phyloP scores from a whole-genome alignment of 2,888 invertebrate genomes.

The Agonopterix heracliana region DNA sequence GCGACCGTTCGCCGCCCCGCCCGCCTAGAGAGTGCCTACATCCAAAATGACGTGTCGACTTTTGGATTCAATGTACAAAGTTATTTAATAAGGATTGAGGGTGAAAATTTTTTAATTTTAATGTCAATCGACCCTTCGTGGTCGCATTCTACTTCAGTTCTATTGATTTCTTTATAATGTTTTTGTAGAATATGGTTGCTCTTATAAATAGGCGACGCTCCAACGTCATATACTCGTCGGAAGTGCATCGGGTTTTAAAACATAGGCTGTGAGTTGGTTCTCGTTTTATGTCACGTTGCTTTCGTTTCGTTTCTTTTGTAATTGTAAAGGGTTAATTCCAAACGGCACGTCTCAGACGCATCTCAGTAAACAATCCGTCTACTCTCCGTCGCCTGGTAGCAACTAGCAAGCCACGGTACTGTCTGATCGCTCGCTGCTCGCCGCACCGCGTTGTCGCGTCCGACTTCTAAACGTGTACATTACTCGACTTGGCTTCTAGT shows the following conservation, averaged over 20 bases:
- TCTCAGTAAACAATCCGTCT: conserved; percentile 72
- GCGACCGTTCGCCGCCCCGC: conserved; percentile 72
- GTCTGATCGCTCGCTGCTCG: conserved; percentile 21
- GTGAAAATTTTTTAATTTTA: conserved; percentile 53
- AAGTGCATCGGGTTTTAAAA: conserved; percentile 56
- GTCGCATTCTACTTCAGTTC: conserved; percentile 57
- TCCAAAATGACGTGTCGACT: conserved; percentile 76
- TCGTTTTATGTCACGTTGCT: conserved; percentile 61
- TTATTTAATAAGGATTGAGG: conserved; percentile 73
- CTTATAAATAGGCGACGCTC: conserved; percentile 40
- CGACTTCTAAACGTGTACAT: conserved; percentile 58
- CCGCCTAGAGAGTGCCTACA: conserved; percentile 77
- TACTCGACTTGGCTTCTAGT: conserved; percentile 69
- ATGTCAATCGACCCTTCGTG: conserved; percentile 45
- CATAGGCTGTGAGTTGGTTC: conserved; percentile 74
- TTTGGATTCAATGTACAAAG: conserved; percentile 77
- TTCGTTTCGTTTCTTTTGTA: conserved; percentile 45
- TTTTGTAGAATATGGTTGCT: conserved; percentile 45
- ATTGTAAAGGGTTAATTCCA: conserved; percentile 49
- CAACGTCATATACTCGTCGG: conserved; percentile 35
- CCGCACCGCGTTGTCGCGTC: conserved; percentile 55
- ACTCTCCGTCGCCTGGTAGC: conserved; percentile 58
- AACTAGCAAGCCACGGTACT: conserved; percentile 20
- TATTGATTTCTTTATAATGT: conserved; percentile 38
- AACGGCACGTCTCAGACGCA: conserved; percentile 72